Evolutionary conservation across 2,797 vertebrate genomes (phyloP).

Genomic region (Loriculus beryllinus): DNA sequence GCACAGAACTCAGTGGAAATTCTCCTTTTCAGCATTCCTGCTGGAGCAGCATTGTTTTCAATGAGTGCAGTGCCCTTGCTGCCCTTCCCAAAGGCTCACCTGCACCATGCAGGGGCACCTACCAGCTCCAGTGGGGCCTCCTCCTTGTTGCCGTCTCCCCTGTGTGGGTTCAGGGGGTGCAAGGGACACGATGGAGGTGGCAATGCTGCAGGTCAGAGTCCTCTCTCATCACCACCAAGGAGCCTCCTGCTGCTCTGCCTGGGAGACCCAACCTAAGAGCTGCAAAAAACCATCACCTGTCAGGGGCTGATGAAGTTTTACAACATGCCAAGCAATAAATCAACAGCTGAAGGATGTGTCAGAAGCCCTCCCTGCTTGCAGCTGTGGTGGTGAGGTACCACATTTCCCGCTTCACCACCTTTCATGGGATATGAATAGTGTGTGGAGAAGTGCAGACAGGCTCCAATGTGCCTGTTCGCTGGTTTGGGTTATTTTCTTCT

Average conservation of each 20-base stretch:
- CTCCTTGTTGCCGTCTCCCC: accelerated
- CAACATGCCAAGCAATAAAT: not conserved
- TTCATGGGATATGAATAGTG: not conserved
- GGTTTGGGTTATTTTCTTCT: not conserved
- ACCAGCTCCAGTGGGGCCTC: accelerated
- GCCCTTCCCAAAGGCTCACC: not conserved
- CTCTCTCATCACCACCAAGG: not conserved
- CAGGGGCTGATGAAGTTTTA: not conserved
- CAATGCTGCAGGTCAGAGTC: not conserved
- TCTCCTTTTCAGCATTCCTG: accelerated
- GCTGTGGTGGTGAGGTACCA: not conserved
- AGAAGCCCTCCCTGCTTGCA: not conserved
- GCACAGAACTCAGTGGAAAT: not conserved
- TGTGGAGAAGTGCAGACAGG: not conserved
- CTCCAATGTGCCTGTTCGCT: not conserved
- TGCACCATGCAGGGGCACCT: not conserved
- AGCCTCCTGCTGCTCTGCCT: not conserved
- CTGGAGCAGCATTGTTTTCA: not conserved
- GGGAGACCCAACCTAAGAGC: not conserved
- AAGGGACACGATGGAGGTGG: not conserved
- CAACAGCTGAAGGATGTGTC: not conserved
- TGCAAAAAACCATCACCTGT: accelerated
- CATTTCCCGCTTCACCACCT: not conserved
- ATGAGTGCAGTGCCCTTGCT: accelerated
- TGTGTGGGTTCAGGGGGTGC: accelerated